Base-by-base conservation (phyloP, 2,888 invertebrate species). In the Heliconius aoede region DNA sequence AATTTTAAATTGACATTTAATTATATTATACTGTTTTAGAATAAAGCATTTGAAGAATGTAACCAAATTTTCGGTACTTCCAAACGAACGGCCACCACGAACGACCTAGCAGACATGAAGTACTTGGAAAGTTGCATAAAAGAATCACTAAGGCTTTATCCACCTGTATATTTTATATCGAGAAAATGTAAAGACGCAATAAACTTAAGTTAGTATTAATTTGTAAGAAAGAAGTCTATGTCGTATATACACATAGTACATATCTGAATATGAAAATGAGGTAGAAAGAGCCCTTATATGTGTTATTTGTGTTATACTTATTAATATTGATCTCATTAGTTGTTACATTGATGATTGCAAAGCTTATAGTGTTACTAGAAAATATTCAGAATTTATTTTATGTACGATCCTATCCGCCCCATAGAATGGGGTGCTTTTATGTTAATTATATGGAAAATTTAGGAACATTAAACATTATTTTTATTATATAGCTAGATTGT, bases 91-190 rank as follows among this genome's bases (percentile, higher is more conserved):
- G 95, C 95, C 3, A 96, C 95, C 1, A 95, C 95, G 87, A 94
- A 95, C 62, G 95, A 96, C 80, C 87, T 97, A n/a, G 87, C 95
- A 78, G 93, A 95, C 75, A 95, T 97, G 95, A 94, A 95, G 76
- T 97, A 96, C 83, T 90, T 97, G 79, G 97, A 97, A 81, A 95
- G 95, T 81, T 96, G 96, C 81, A 96, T 97, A 69, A 97, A 97
- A 72, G 79, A 79, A 71, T 60, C 76, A 24, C 65, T 80, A 30
- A 75, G 78, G 26, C 78, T 80, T 15, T 96, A 95, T 81, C 97
- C 97, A 1, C 96, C 96, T 81, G 96, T 97, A 7, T 96, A 95
- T 40, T 95, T 96, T 82, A 95, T 97, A 82, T 95, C 95, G 3
- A 94, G 97, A 76, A 86, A 85, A 46, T 83, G 96, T 61, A 90